Evolutionary conservation across 2,113 vertebrate species (phyloP), one percentile per base, ranked within the genome.

Genomic region (Manacus vitellinus): DNA sequence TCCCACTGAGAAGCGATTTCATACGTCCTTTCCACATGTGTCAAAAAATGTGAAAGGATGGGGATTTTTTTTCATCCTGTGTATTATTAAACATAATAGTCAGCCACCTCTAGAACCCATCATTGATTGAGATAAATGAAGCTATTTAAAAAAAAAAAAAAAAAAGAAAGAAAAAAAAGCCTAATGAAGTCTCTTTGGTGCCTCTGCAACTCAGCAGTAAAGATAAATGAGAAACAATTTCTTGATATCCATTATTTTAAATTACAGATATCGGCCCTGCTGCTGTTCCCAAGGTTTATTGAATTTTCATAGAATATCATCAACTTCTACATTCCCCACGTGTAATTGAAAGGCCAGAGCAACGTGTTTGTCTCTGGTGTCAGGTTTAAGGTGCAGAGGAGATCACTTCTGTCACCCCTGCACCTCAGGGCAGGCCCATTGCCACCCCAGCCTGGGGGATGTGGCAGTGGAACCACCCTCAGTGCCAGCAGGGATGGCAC

Each of bases 151-250:
- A 59, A 59, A 37, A 15, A 96, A 92, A 16, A 71, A 22, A 20
- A 47, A 54, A 35, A 93, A 92, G 88, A 88, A 85, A 68, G 88
- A 88, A 85, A 68, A 59, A 94, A 96, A 75, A 68, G 10, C 88
- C 96, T 98, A 98, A 99, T 98, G 97, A 98, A 98, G 98, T 98
- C 97, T 98, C 98, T 97, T 97, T 97, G 96, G 94, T 96, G 88
- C 96, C 97, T 98, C 96, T 95, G 95, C 96, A 98, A 97, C 97
- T 97, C 95, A 23, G 98, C 98, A 98, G 97, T 98, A 98, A 98
- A 99, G 98, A 98, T 96, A 98, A 98, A 99, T 98, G 98, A 98
- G 98, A 97, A 98, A 98, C 98, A 97, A 98, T 99, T 98, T 98
- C 97, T 98, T 97, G 98, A 97, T 97, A 93, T 97, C 98, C 97